A percentile compares a stretch with the other conserved stretches of the same genome.
Evolutionary conservation across 2,888 invertebrate species (phyloP).

Genomic region (Zonitis immaculata): DNA sequence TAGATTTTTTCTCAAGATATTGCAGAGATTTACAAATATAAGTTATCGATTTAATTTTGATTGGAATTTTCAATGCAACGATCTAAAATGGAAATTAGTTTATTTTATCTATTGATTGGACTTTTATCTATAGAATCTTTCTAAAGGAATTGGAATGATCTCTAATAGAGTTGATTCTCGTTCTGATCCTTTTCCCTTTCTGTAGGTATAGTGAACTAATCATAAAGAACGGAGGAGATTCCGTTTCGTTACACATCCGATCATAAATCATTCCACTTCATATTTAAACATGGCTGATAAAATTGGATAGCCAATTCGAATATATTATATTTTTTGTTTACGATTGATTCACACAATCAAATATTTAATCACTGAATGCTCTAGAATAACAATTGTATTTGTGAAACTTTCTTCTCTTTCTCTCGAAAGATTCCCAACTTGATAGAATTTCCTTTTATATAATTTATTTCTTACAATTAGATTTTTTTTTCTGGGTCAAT

Average conservation of each 20-base stretch:
- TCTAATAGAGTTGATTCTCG: not conserved
- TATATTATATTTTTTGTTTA: not conserved
- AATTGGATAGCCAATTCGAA: not conserved
- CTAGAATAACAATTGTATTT: not conserved
- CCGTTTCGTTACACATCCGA: not conserved
- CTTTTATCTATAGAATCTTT: not conserved
- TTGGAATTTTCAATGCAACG: too few species aligned
- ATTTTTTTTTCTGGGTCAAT: too few species aligned
- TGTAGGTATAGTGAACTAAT: not conserved
- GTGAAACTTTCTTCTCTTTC: not conserved
- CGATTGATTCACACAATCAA: not conserved
- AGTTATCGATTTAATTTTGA: too few species aligned
- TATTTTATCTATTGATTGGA: not conserved
- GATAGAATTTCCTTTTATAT: too few species aligned
- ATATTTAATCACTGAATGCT: too few species aligned
- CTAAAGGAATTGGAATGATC: not conserved
- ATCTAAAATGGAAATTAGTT: too few species aligned
- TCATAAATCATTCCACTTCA: slow-evolving; percentile 1
- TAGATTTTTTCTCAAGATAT: too few species aligned
- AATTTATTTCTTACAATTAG: too few species aligned
- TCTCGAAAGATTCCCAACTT: not conserved
- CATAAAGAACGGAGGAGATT: not conserved
- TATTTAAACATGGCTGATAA: slow-evolving; percentile 1
- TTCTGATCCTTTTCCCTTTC: not conserved
- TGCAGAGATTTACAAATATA: too few species aligned